Percentiles rank a stretch among this genome's conserved stretches.
These are phyloP conservation scores for Junonia oenone DNA, from an alignment of 2,888 invertebrate genomes.

Conservation along the genomic window DNA sequence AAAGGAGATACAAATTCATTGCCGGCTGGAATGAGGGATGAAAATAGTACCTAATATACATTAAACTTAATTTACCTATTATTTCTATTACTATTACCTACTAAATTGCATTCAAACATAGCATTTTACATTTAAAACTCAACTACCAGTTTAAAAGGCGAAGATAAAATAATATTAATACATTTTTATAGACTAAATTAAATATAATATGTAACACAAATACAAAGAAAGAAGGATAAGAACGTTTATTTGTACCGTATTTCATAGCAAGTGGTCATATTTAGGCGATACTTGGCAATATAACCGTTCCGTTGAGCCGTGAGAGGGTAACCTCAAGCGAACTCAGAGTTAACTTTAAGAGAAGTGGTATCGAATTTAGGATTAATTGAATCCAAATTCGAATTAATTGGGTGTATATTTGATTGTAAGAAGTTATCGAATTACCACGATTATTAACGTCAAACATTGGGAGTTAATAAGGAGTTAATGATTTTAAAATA, in stretches of 20 bases:
- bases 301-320: conserved; percentile 35
- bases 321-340: conserved; percentile 18
- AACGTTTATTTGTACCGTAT: conserved; percentile 9
- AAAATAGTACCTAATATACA: no score
- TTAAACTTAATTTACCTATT: no score
- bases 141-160: not conserved
- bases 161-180: not conserved
- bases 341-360: not conserved
- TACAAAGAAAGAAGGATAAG: not conserved
- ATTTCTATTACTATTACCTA: no score
- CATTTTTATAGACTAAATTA: not conserved
- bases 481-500: no score
- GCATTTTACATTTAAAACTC: no score
- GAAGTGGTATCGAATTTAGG: not conserved
- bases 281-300: conserved; percentile 26
- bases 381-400: not conserved
- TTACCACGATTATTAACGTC: no score
- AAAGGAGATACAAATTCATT: no score
- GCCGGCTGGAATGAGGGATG: no score
- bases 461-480: no score
- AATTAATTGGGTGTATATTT: no score
- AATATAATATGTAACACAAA: not conserved
- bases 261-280: conserved; percentile 21
- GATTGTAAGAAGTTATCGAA: no score
- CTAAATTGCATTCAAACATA: no score